Conservation (phyloP, 1,140 invertebrate genomes). For the Mylabris phalerata region DNA sequence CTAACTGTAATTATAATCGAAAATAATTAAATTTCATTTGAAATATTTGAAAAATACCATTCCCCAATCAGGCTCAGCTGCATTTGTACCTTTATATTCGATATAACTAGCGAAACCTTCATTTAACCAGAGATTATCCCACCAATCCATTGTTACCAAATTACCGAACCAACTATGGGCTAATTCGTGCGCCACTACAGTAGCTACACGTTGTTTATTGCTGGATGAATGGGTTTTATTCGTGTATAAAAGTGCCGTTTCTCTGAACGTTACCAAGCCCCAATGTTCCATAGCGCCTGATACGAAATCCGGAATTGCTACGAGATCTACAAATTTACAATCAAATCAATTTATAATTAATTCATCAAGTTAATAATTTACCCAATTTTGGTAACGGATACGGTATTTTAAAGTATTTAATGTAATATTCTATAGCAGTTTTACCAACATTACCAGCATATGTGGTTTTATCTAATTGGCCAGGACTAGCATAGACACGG, state of each 20-base stretch:
- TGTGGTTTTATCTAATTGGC: conserved; percentile 65
- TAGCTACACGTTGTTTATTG: conserved; percentile 72
- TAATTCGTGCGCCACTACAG: conserved; percentile 82
- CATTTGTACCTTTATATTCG: conserved; percentile 68
- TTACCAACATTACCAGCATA: conserved; percentile 75
- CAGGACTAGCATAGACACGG: conserved; percentile 66
- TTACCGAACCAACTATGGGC: conserved; percentile 93
- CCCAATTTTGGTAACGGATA: conserved; percentile 85
- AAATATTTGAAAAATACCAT: conserved; percentile 51
- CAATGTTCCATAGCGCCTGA: conserved; percentile 96
- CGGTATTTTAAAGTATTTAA: conserved; percentile 75
- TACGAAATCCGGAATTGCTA: conserved; percentile 90
- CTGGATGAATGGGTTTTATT: conserved; percentile 56
- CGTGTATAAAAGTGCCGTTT: conserved; percentile 75
- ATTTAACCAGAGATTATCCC: conserved; percentile 89
- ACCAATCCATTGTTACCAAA: conserved; percentile 85
- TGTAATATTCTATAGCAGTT: conserved; percentile 77
- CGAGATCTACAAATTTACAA: conserved; percentile 64
- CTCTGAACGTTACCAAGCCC: conserved; percentile 78
- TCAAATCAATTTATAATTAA: no score
- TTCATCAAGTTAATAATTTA: conserved; percentile 40
- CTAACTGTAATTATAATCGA: conserved; percentile 25
- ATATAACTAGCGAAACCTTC: conserved; percentile 88
- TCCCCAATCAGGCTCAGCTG: conserved; percentile 71
- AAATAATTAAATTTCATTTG: conserved; percentile 4